phyloP scores from a whole-genome alignment of 1,140 invertebrate species.

The Caenorhabditis elegans region DNA sequence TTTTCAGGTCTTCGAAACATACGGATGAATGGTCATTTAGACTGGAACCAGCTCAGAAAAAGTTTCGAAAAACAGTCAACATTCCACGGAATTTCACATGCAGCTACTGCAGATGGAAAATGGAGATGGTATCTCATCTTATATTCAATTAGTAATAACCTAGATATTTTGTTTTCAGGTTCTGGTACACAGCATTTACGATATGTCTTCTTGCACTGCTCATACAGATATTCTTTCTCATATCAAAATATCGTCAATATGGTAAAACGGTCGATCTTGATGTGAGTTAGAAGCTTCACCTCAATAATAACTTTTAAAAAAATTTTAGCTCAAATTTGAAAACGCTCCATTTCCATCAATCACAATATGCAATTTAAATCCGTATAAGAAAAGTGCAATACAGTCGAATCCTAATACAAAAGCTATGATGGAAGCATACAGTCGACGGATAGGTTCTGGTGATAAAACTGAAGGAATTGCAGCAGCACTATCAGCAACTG shows the following conservation, averaged over 20 bases:
- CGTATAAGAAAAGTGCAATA: constrained; percentile 62
- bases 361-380: constrained; percentile 65
- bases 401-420: constrained; percentile 56
- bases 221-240: constrained; percentile 59
- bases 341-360: constrained; percentile 66
- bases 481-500: constrained; percentile 45
- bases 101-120: constrained; percentile 52
- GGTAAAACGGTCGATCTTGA: constrained; percentile 64
- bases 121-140: constrained; percentile 32
- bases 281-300: constrained; percentile 47
- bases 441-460: constrained; percentile 52
- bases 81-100: constrained; percentile 63
- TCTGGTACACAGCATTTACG: constrained; percentile 58
- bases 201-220: constrained; percentile 57
- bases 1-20: constrained; percentile 49
- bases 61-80: constrained; percentile 58
- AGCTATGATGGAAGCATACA: constrained; percentile 64
- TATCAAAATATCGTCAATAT: constrained; percentile 57
- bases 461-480: constrained; percentile 59
- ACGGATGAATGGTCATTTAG: constrained; percentile 41
- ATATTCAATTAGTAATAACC: too few species aligned
- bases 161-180: neutral
- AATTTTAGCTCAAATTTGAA: constrained; percentile 66
- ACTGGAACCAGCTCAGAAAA: constrained; percentile 40
- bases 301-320: neutral